Percentiles rank a stretch among this genome's conserved stretches.
phyloP scores from a whole-genome alignment of 2,888 invertebrate genomes.

The Nasonia oneida region DNA sequence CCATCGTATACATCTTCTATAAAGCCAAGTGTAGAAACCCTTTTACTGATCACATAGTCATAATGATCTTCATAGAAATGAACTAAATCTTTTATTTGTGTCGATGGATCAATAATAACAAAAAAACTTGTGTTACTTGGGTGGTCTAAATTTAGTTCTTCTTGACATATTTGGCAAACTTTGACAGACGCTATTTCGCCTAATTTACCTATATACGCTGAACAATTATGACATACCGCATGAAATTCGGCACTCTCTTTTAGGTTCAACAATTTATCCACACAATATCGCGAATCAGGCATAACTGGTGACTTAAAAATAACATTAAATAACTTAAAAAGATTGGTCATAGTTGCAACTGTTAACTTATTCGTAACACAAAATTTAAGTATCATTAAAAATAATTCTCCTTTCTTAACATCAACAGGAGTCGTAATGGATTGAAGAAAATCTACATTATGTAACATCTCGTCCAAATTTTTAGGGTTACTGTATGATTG shows the following conservation, averaged over 20 bases:
- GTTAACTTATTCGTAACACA: neutral
- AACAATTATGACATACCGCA: too few relatives aligned
- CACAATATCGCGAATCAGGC: neutral
- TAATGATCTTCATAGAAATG: neutral
- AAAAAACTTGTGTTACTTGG: slow-evolving; percentile 20
- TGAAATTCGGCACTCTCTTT: neutral
- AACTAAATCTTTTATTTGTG: slow-evolving; percentile 16
- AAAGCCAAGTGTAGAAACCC: neutral
- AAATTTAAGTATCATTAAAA: slow-evolving; percentile 35
- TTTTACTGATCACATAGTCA: neutral
- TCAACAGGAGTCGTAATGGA: too few relatives aligned
- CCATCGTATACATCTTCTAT: slow-evolving; percentile 40
- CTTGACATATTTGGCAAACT: too few relatives aligned
- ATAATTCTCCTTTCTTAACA: slow-evolving; percentile 1
- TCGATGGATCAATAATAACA: slow-evolving; percentile 8
- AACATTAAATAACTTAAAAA: slow-evolving; percentile 10
- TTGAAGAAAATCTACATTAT: too few relatives aligned
- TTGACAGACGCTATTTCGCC: neutral
- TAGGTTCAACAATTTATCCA: slow-evolving; percentile 11
- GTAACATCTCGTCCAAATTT: too few relatives aligned
- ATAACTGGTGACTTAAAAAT: neutral
- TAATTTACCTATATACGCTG: neutral
- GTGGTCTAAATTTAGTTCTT: too few relatives aligned
- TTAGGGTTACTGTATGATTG: too few relatives aligned
- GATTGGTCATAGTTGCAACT: neutral